Evolutionary conservation across 2,113 vertebrate genomes (phyloP).

Genomic region (Dascyllus trimaculatus): DNA sequence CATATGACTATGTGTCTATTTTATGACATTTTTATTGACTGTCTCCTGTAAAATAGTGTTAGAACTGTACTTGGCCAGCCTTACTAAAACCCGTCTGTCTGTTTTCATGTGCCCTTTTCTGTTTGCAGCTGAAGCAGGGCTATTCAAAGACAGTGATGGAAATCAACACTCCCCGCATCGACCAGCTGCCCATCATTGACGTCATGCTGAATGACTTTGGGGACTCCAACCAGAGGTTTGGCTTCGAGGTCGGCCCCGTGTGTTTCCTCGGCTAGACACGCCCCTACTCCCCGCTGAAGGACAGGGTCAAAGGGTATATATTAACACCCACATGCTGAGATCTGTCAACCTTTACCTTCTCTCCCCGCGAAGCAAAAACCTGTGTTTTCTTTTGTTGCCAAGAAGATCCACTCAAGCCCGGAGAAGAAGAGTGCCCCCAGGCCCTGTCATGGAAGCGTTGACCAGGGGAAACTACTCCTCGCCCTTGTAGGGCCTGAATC

Average conservation of each 20-base stretch:
- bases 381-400: conserved; percentile 67
- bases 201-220: conserved; percentile 99
- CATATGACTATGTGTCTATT: neutral
- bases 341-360: conserved; percentile 61
- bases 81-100: neutral
- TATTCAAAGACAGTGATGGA: conserved; percentile 94
- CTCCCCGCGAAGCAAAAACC: conserved; percentile 66
- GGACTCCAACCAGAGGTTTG: conserved; percentile 97
- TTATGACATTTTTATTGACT: neutral
- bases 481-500: conserved; percentile 88
- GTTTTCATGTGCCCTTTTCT: conserved; percentile 8
- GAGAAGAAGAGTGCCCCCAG: conserved; percentile 57
- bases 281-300: conserved; percentile 86
- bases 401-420: conserved; percentile 65
- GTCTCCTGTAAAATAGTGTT: neutral
- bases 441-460: conserved; percentile 74
- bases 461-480: conserved; percentile 82
- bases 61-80: neutral
- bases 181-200: conserved; percentile 97
- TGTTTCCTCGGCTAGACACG: conserved; percentile 96
- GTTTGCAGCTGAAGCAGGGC: conserved; percentile 91
- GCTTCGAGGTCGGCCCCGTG: conserved; percentile 97
- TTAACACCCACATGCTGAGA: conserved; percentile 70
- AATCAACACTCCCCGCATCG: conserved; percentile 98
- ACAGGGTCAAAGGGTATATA: conserved; percentile 78